Evolutionary conservation across 2,113 vertebrate genomes (phyloP), one percentile per base, ranked within the genome.

Genomic region (Chlorodrepanis virens): DNA sequence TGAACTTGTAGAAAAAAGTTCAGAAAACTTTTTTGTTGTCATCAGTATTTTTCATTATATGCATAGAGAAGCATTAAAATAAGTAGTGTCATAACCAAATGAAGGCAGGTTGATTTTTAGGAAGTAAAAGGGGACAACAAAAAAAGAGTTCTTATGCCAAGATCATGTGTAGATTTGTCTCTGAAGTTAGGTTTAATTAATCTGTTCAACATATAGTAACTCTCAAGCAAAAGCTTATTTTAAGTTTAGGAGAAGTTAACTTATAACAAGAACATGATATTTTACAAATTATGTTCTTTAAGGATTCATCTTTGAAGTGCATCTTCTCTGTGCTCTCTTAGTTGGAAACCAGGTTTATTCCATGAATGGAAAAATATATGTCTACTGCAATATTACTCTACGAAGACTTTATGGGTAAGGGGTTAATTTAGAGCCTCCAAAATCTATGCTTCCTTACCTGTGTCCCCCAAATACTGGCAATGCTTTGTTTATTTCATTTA

Each of bases 71-170:
- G 3, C 10, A 1, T 33, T 61, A 87, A 72, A 86, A 72, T 31
- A 67, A 59, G 5, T 21, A 77, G 7, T 45, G 16, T 39, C 53
- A 24, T 60, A 56, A 80, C 11, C 33, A 31, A 29, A 29, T 31
- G 5, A 87, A 35, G 5, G 11, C 2, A 44, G 4, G 6, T 35
- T 14, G 20, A 27, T 53, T 71, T 70, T 2, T 4, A 11, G 3
- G 1, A 19, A 16, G 23, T 14, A 35, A 61, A 40, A 23, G 10
- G 2, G 1, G 2, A 27, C 16, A 27, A 23, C 4, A 6, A 29
- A 27, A 25, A 63, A 45, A 53, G 6, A 19, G 2, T 12, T 61
- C 5, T 69, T 67, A 67, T 7, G 1, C 33, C 13, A 45, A 79
- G 10, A 11, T 23, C 1, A 0, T 57, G 3, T 19, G 25, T 21